phyloP scores from a whole-genome alignment of 2,888 invertebrate species.

The Trachelus tabidus region DNA sequence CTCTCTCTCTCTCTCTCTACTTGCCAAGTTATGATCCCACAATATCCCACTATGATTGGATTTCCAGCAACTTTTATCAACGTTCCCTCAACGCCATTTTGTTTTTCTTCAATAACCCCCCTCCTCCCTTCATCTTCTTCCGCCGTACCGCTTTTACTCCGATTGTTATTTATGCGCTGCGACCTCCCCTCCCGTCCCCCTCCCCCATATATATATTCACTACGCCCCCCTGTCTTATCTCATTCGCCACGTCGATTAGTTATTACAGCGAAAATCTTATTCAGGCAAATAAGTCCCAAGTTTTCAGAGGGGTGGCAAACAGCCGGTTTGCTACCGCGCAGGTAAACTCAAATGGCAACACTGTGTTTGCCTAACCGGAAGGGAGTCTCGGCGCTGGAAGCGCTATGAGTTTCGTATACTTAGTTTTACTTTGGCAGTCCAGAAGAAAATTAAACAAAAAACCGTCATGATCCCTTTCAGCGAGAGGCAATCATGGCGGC shows the following conservation, averaged over 20 bases:
- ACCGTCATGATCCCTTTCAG: conserved; percentile 41
- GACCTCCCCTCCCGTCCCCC: not conserved
- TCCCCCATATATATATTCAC: not conserved
- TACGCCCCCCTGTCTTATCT: conserved; percentile 13
- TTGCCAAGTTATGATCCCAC: conserved; percentile 48
- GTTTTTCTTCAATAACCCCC: not conserved
- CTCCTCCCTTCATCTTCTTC: not conserved
- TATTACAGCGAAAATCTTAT: not conserved
- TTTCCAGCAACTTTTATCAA: conserved; percentile 44
- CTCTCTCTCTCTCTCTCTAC: conserved; percentile 5
- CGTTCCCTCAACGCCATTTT: not conserved
- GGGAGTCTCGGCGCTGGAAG: not conserved
- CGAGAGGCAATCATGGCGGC: conserved; percentile 48
- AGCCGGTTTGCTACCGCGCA: not conserved
- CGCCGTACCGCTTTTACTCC: not conserved
- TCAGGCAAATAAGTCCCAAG: not conserved
- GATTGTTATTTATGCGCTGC: not conserved
- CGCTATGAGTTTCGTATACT: not conserved
- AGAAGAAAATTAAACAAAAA: conserved; percentile 51
- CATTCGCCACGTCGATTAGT: not conserved
- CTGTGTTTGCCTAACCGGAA: not conserved
- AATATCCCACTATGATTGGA: conserved; percentile 57
- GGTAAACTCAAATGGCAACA: not conserved
- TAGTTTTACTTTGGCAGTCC: not conserved
- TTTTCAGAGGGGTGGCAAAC: not conserved